These are phyloP conservation scores for Dryobota labecula DNA, from an alignment of 2,888 invertebrate genomes.

Conservation along the genomic window DNA sequence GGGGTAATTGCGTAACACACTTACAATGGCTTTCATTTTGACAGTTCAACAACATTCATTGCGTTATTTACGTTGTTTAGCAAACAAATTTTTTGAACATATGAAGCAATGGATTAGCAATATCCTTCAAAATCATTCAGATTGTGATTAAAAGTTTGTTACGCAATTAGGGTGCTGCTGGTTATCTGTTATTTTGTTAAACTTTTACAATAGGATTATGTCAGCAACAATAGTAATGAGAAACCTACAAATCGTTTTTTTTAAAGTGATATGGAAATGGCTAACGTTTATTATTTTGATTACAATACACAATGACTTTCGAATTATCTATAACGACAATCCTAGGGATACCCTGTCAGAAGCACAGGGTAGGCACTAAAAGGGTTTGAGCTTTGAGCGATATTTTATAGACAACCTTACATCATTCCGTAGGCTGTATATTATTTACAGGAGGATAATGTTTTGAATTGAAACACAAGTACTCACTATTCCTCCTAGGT, in stretches of 20 bases:
- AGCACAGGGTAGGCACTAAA: no score
- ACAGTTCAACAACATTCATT: no score
- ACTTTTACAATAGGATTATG: not conserved
- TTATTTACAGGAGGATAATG: constrained; percentile 8
- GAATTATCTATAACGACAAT: not conserved
- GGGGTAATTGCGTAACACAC: no score
- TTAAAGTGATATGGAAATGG: not conserved
- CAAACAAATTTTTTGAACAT: no score
- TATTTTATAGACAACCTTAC: not conserved
- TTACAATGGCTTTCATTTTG: no score
- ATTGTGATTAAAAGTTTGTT: no score
- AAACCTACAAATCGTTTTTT: not conserved
- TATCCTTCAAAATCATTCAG: no score
- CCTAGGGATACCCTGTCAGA: not conserved
- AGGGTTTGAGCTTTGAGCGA: no score
- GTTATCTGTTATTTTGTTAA: not conserved
- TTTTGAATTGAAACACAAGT: constrained; percentile 30
- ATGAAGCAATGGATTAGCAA: no score
- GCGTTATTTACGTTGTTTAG: no score
- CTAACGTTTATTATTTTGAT: not conserved
- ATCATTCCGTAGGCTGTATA: not conserved
- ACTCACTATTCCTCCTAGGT: constrained; percentile 81
- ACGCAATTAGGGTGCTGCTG: no score
- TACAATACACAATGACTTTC: not conserved
- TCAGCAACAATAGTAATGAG: no score